Percentiles rank a stretch among this genome's conserved stretches.
Conservation (phyloP, 1,140 invertebrate species). For the Prorops nasuta region DNA sequence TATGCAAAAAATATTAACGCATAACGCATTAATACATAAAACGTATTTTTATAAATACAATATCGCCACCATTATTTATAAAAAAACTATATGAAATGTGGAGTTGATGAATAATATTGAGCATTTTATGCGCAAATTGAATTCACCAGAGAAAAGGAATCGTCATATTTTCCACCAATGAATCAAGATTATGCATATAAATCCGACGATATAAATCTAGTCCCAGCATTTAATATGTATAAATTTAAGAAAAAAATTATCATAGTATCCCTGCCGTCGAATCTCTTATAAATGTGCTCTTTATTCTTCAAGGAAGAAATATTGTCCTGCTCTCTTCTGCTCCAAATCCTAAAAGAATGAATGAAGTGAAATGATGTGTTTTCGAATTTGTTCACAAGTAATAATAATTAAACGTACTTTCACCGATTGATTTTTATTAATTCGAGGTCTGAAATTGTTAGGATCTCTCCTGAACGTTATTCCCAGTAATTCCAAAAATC, state of each 20-base stretch:
- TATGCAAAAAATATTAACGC: slow-evolving; percentile 4
- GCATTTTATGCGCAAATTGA: slow-evolving; percentile 1
- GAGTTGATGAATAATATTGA: background rate
- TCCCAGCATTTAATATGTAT: background rate
- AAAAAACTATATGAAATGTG: slow-evolving; percentile 7
- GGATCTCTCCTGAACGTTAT: slow-evolving; percentile 99
- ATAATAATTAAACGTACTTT: slow-evolving; percentile 66
- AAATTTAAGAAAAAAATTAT: slow-evolving; percentile 23
- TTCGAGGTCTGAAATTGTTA: slow-evolving; percentile 96
- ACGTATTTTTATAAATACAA: slow-evolving; percentile 8
- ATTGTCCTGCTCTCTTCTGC: slow-evolving; percentile 95
- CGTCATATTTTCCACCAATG: background rate
- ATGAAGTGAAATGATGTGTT: too few species aligned
- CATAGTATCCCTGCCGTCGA: slow-evolving; percentile 19
- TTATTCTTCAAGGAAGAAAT: slow-evolving; percentile 98
- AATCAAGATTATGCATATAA: slow-evolving; percentile 9
- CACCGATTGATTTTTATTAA: slow-evolving; percentile 96
- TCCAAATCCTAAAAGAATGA: slow-evolving; percentile 84
- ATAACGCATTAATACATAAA: background rate
- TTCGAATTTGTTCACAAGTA: background rate
- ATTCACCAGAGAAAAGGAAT: background rate
- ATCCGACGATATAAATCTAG: background rate
- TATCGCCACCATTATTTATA: slow-evolving; percentile 1
- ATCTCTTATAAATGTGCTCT: slow-evolving; percentile 8
- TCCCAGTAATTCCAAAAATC: slow-evolving; percentile 92